Percentiles rank a stretch among this genome's conserved stretches.
Conservation (phyloP, 2,888 invertebrate species). For the Drosophila tripunctata region DNA sequence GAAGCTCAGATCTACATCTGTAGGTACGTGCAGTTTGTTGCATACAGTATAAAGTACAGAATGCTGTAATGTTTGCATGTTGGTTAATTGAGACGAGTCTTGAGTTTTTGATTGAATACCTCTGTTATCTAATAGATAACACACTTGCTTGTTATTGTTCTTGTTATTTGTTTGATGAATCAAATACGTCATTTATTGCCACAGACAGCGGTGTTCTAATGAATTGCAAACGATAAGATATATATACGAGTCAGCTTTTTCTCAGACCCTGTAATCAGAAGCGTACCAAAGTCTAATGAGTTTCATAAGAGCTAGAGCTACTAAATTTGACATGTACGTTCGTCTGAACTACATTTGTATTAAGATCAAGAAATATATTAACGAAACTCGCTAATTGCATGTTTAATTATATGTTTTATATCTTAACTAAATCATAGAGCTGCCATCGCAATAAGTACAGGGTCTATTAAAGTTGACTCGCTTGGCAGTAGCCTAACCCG, state of each 20-base stretch:
- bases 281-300: no score
- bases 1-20: not conserved
- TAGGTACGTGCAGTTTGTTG: conserved; percentile 14
- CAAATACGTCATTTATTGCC: conserved; percentile 23
- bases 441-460: no score
- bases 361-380: no score
- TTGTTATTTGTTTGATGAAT: conserved; percentile 35
- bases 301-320: no score
- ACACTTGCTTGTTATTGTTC: conserved; percentile 14
- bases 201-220: conserved; percentile 37
- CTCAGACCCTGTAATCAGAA: no score
- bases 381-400: no score
- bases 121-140: conserved; percentile 48
- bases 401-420: not conserved
- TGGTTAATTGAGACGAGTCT: conserved; percentile 33
- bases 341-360: no score
- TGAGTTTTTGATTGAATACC: conserved; percentile 38
- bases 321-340: no score
- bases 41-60: not conserved
- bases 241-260: conserved; percentile 1
- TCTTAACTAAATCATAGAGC: no score
- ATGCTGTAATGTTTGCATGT: conserved; percentile 11
- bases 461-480: no score
- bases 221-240: conserved; percentile 56
- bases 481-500: no score